Evolutionary conservation across 2,797 vertebrate genomes (phyloP).

Genomic region (Amniataba percoides): DNA sequence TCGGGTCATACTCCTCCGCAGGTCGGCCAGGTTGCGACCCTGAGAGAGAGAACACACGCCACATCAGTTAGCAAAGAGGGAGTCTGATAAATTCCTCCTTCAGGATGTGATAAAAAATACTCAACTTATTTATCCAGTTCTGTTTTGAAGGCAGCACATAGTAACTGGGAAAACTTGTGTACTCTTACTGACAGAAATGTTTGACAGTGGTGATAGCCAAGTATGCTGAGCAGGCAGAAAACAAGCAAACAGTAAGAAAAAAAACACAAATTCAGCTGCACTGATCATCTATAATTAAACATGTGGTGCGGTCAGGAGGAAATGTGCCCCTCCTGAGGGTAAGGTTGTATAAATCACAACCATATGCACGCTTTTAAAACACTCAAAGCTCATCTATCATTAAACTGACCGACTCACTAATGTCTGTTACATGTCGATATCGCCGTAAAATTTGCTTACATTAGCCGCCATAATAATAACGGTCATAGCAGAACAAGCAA

Average conservation of each 20-base stretch:
- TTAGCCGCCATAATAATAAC: background rate
- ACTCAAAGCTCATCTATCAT: background rate
- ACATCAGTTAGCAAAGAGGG: background rate
- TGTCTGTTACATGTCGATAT: background rate
- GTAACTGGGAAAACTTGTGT: background rate
- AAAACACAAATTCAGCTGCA: slow-evolving; percentile 13
- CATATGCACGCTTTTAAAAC: slow-evolving; percentile 2
- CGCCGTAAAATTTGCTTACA: background rate
- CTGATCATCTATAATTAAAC: slow-evolving; percentile 26
- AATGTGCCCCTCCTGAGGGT: slow-evolving; percentile 31
- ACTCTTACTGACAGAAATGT: slow-evolving; percentile 5
- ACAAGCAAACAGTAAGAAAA: background rate
- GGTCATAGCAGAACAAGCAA: background rate
- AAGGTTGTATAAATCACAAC: background rate
- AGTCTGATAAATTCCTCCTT: background rate
- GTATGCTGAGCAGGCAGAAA: slow-evolving; percentile 12
- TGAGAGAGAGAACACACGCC: slow-evolving; percentile 58
- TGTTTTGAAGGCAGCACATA: background rate
- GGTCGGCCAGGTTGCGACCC: slow-evolving; percentile 97
- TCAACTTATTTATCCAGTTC: background rate
- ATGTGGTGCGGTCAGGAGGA: slow-evolving; percentile 5
- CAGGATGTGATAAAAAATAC: background rate
- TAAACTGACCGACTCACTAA: background rate
- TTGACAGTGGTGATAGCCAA: slow-evolving; percentile 1
- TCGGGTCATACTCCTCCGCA: slow-evolving; percentile 94